Base-by-base conservation (phyloP, 2,888 invertebrate genomes). In the Drosophila paranaensis region DNA sequence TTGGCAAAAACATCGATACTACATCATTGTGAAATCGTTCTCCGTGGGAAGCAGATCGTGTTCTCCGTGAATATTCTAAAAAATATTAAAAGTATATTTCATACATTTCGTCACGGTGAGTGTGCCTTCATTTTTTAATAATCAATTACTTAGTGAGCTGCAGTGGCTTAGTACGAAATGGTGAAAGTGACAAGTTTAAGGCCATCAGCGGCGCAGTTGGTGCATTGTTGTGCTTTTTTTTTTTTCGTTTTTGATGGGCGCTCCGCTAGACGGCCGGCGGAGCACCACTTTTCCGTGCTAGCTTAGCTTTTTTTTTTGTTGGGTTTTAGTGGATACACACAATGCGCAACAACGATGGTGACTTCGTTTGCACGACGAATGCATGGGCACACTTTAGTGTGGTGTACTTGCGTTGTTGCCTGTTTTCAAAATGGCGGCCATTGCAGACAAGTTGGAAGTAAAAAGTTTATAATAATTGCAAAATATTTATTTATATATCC, bases 351-450 rank as follows among this genome's bases (percentile, higher is more conserved):
- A 71, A 71, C 76, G 60, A 63, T 71, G 82, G 86, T 86, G 81
- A 82, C 78, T 82, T 86, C 83, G 81, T 82, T 76, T 72, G 74
- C 85, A 71, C 82, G 70, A 71, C 74, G 71, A 68, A 74, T 81
- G 81, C 81, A 81, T 74, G 69, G 75, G 79, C 60, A 74, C 74
- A 64, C 69, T 83, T 71, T 53, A 64, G 71, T 75, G 68, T 70
- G 69, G 66, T 71, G 86, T 81, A 81, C 65, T 82, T 74, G 16
- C 54, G 66, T 85, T 76, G 81, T 80, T 70, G 74, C 48, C 53
- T 70, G 30, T 50, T 81, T 79, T 79, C 82, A 79, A 79, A 81
- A 79, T 79, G 79, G 79, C 82, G 64, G 65, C 74, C 70, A 54
- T 54, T 70, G 74, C 64, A 74, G 73, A 74, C 79, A 54, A 70